Conservation (phyloP, 1,140 invertebrate genomes). For the Pantala flavescens region DNA sequence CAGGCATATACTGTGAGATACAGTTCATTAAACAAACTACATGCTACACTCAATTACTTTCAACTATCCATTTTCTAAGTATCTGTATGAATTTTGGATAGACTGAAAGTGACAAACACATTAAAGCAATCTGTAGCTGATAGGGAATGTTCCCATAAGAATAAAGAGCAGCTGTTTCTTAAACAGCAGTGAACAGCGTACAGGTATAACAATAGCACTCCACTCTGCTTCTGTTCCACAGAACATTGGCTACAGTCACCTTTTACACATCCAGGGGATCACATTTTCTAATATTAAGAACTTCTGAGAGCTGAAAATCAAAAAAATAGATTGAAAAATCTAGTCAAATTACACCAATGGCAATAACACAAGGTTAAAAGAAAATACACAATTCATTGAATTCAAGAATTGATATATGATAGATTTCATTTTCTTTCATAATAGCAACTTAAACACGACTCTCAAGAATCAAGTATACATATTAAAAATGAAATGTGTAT, state of each 20-base stretch:
- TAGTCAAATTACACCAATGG: too few relatives aligned
- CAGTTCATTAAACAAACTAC: background rate
- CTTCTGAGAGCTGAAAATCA: background rate
- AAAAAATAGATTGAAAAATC: too few relatives aligned
- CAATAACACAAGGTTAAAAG: too few relatives aligned
- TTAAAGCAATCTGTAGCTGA: background rate
- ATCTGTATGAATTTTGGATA: background rate
- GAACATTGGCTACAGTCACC: background rate
- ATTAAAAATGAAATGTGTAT: too few relatives aligned
- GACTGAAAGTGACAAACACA: constrained; percentile 2
- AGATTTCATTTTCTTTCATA: too few relatives aligned
- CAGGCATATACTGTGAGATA: background rate
- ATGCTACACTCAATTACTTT: background rate
- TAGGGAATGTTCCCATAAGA: background rate
- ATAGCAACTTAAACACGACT: too few relatives aligned
- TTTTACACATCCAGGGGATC: background rate
- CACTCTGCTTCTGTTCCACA: background rate
- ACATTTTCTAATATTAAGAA: background rate
- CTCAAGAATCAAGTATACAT: too few relatives aligned
- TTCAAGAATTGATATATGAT: too few relatives aligned
- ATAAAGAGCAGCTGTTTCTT: background rate
- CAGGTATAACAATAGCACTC: background rate
- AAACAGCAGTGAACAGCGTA: background rate
- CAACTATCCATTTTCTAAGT: background rate
- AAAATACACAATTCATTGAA: too few relatives aligned